Evolutionary conservation across 2,888 invertebrate genomes (phyloP), one percentile per base, ranked within the genome.

Genomic region (Polydrusus cervinus): DNA sequence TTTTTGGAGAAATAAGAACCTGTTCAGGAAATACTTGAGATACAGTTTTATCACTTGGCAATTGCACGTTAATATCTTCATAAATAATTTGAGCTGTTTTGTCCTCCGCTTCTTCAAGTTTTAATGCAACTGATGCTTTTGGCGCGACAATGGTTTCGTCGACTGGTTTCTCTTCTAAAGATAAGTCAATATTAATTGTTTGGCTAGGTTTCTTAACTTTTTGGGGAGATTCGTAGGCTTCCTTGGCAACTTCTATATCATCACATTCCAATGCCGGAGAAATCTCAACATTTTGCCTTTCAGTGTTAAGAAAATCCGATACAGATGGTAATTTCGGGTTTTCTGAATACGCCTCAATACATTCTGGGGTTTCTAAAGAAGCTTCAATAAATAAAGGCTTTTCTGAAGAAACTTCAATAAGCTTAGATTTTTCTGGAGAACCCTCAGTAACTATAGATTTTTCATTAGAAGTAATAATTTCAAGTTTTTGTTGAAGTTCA

Each of bases 151-250:
- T 85, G 0, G 87, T 79, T 70, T 79, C 73, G 53, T 83, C 82
- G 13, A 88, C 87, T 72, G 88, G 85, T 81, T 87, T 88, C 73
- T 89, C 86, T 74, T 89, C 87, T 45, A 87, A 76, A 18, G 86
- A 83, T 25, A 87, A 77, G 64, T 82, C 81, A 74, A 87, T 85
- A 78, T 87, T 85, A 47, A 87, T 84, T 57, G 79, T 81, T 78
- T 84, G 82, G 20, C 87, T 81, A n/a, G 88, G 85, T 51, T 34
- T 47, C n/a, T 53, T 53, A 18, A 6, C 34, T 18, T 67, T 65
- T 11, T 70, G 40, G 45, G 43, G 34, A 7, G 65, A 65, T 40
- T 49, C 34, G 1, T 85, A 61, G 18, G 55, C 47, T 8, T 64
- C 78, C 55, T 71, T 61, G 55, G 76, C 49, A 72, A 61, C 25